A percentile compares a stretch with the other conserved stretches of the same genome.
These are phyloP conservation scores for Pristionchus exspectatus DNA, from an alignment of 2,888 invertebrate species.

Conservation along the genomic window DNA sequence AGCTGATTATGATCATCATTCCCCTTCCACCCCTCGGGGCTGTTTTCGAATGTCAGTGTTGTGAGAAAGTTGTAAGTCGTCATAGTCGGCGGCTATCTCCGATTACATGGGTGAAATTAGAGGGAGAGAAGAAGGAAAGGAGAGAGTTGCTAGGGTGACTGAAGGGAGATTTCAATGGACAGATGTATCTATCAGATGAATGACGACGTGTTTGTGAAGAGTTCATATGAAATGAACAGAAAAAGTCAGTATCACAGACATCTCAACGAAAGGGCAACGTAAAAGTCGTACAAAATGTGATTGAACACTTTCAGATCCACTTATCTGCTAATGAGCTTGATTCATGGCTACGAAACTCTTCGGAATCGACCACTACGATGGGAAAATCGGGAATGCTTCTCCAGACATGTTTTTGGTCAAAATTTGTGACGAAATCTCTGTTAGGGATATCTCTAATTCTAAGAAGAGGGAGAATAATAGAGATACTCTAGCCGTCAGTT, in stretches of 20 bases:
- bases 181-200: neutral
- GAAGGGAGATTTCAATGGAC: neutral
- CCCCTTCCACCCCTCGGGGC: neutral
- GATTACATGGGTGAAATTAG: conserved; percentile 27
- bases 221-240: neutral
- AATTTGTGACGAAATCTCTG: neutral
- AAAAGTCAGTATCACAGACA: neutral
- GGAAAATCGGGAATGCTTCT: neutral
- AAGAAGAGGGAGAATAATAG: neutral
- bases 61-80: neutral
- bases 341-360: neutral
- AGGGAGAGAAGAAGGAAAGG: conserved; percentile 1
- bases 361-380: neutral
- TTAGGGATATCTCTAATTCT: neutral
- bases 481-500: neutral
- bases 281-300: neutral
- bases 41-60: neutral
- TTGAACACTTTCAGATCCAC: neutral
- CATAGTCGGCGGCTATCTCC: neutral
- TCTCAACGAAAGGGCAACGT: neutral
- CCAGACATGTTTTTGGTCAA: neutral
- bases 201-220: neutral
- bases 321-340: neutral
- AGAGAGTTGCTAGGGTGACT: neutral
- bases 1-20: neutral